A percentile compares a stretch with the other conserved stretches of the same genome.
phyloP scores from a whole-genome alignment of 2,888 invertebrate genomes.

The Campoletis raptor region DNA sequence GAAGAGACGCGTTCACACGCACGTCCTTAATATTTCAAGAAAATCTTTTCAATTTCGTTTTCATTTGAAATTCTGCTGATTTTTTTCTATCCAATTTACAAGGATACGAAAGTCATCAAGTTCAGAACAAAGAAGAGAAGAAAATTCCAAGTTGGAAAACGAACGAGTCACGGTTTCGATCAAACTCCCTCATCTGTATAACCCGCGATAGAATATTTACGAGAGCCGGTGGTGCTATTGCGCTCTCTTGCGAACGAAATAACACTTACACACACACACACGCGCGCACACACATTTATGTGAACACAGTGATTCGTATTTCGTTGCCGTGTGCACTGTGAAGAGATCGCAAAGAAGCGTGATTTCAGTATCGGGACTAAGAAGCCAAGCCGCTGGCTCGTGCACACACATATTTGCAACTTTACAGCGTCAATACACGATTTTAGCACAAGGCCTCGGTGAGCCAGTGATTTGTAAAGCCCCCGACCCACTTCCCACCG shows the following conservation, averaged over 20 bases:
- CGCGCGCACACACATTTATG: not conserved
- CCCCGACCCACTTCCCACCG: slow-evolving; percentile 71
- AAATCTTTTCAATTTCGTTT: not conserved
- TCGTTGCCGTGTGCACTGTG: slow-evolving; percentile 30
- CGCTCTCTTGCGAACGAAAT: slow-evolving; percentile 39
- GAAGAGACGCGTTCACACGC: not conserved
- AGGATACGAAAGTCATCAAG: not conserved
- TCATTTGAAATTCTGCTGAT: no score
- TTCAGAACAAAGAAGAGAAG: not conserved
- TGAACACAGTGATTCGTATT: slow-evolving; percentile 30
- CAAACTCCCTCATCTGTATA: not conserved
- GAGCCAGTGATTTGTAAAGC: slow-evolving; percentile 69
- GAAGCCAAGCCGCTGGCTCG: slow-evolving; percentile 21
- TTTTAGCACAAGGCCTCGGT: slow-evolving; percentile 74
- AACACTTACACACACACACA: not conserved
- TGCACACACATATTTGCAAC: slow-evolving; percentile 40
- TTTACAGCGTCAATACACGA: slow-evolving; percentile 57
- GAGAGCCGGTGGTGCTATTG: slow-evolving; percentile 56
- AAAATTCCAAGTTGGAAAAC: not conserved
- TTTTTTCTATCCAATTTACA: not conserved
- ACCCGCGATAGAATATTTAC: slow-evolving; percentile 53
- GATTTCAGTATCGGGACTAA: slow-evolving; percentile 58
- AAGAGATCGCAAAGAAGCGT: slow-evolving; percentile 51
- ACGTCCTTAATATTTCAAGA: not conserved
- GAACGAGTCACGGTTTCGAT: not conserved